Conservation (phyloP, 2,888 invertebrate genomes). For the Omphaloscelis lunosa region DNA sequence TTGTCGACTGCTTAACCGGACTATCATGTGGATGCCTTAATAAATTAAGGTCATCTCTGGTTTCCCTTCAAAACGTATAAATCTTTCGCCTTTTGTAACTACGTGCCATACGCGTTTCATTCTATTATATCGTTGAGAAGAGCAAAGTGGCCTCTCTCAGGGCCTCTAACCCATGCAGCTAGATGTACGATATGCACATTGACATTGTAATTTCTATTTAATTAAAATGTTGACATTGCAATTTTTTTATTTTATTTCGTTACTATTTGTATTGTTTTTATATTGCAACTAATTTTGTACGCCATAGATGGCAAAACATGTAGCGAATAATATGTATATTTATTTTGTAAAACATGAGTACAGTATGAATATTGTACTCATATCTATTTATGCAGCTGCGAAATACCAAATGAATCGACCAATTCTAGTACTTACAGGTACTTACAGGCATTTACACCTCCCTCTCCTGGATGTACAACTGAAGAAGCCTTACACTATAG, state of each 20-base stretch:
- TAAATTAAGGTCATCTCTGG: neutral
- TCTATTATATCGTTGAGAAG: neutral
- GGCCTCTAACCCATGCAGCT: neutral
- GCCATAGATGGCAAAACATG: no score
- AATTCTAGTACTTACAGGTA: neutral
- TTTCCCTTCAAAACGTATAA: neutral
- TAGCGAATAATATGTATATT: no score
- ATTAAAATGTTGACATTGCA: no score
- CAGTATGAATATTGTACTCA: no score
- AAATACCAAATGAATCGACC: neutral
- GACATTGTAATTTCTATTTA: no score
- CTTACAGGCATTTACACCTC: neutral
- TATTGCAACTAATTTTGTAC: no score
- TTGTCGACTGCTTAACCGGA: neutral
- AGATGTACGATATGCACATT: no score
- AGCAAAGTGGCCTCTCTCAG: neutral
- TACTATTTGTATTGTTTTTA: no score
- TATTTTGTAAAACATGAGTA: no score
- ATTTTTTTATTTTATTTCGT: no score
- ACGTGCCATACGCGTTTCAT: neutral
- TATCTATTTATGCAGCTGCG: no score
- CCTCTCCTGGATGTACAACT: neutral
- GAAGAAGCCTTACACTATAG: neutral
- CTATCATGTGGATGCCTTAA: neutral
- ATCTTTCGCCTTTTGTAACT: neutral